Conservation (phyloP, 2,888 invertebrate genomes). For the Hyppa rectilinea region DNA sequence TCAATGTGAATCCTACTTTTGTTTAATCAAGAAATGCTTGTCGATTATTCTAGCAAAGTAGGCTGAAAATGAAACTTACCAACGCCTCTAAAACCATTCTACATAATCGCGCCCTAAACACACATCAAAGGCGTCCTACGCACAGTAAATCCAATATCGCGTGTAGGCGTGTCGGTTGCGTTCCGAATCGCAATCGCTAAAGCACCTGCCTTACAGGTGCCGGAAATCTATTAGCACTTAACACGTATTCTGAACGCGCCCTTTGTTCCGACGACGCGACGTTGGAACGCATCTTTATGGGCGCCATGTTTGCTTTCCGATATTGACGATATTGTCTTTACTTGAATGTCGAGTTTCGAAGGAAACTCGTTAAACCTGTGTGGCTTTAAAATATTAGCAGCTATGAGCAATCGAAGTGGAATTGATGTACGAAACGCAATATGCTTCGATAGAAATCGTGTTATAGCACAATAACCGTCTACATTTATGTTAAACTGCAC, state of each 20-base stretch:
- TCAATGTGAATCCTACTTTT: background rate
- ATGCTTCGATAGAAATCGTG: constrained; percentile 38
- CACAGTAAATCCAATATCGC: constrained; percentile 71
- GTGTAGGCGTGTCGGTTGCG: constrained; percentile 70
- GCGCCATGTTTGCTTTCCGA: constrained; percentile 62
- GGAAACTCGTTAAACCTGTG: constrained; percentile 58
- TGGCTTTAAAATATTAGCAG: constrained; percentile 53
- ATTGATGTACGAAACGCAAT: constrained; percentile 51
- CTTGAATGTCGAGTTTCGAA: constrained; percentile 56
- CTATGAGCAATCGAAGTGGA: constrained; percentile 35
- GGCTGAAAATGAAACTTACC: background rate
- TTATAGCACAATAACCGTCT: constrained; percentile 44
- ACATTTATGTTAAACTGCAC: constrained; percentile 54
- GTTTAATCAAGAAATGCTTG: too few relatives aligned
- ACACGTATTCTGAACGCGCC: constrained; percentile 69
- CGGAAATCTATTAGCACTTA: constrained; percentile 83
- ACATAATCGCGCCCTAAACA: constrained; percentile 19
- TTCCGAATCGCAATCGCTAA: constrained; percentile 72
- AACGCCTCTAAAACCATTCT: constrained; percentile 23
- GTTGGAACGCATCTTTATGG: constrained; percentile 66
- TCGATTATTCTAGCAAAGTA: constrained; percentile 1
- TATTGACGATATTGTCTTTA: constrained; percentile 60
- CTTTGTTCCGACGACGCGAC: constrained; percentile 68
- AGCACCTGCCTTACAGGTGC: constrained; percentile 86
- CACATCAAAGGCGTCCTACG: constrained; percentile 48